Conservation (phyloP, 2,888 invertebrate species). For the Cancer borealis region DNA sequence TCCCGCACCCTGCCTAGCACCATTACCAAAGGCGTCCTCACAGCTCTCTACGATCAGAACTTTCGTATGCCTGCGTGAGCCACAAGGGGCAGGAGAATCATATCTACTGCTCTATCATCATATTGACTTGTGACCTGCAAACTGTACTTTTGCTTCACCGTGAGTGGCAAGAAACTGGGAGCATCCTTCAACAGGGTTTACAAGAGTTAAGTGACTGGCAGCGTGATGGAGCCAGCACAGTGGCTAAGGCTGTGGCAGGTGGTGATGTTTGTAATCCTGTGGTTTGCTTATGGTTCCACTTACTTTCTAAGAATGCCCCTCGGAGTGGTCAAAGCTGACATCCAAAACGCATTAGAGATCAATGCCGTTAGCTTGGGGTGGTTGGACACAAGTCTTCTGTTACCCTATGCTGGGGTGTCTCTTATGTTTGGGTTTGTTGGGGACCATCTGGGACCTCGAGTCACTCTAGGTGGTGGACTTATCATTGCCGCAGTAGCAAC, state of each 20-base stretch:
- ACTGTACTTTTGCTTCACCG: background rate
- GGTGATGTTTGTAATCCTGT: conserved; percentile 79
- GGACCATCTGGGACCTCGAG: conserved; percentile 80
- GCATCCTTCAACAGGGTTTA: background rate
- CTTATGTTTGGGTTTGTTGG: conserved; percentile 80
- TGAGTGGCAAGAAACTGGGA: background rate
- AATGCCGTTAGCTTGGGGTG: conserved; percentile 80
- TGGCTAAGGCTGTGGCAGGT: conserved; percentile 66
- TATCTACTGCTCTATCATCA: background rate
- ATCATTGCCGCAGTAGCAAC: conserved; percentile 80
- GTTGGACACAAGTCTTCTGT: conserved; percentile 81
- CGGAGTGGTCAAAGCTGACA: conserved; percentile 81
- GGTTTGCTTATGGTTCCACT: conserved; percentile 80
- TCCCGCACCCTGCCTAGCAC: conserved; percentile 57
- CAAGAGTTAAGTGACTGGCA: background rate
- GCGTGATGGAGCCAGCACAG: background rate
- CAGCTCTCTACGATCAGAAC: conserved; percentile 69
- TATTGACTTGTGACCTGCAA: background rate
- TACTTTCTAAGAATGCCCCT: conserved; percentile 81
- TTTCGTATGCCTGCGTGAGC: conserved; percentile 63
- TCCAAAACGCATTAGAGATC: conserved; percentile 80
- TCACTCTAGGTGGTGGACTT: conserved; percentile 80
- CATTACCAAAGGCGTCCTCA: conserved; percentile 68
- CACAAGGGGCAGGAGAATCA: background rate
- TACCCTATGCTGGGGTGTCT: conserved; percentile 81